Evolutionary conservation across 1,140 invertebrate genomes (phyloP), one percentile per base, ranked within the genome.

Genomic region (Bombyx mandarina): DNA sequence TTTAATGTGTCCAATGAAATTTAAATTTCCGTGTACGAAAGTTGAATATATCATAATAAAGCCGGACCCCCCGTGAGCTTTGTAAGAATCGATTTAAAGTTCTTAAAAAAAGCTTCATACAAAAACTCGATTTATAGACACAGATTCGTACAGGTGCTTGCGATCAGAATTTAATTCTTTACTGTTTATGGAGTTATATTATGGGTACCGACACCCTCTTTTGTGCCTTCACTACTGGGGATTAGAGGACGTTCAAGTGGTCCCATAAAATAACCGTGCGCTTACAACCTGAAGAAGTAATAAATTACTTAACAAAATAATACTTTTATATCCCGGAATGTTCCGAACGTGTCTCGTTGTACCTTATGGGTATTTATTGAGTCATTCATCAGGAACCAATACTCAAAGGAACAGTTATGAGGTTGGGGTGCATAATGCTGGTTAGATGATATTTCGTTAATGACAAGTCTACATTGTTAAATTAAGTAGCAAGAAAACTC

Each of bases 221-320:
- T 85, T 79, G 75, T 81, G 60, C 71, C 72, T 69, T 72, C 77
- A 79, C 75, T 72, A 71, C 73, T 61, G 60, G 75, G 75, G 8
- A 79, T 84, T 82, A 83, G 82, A 71, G 71, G 81, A 72, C 75
- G 69, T 77, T 83, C 80, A 82, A 84, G 78, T 79, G 74, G 69
- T 65, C 54, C 72, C 73, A 79, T 82, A 84, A 86, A 86, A 79
- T 77, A 79, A 78, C 71, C 63, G 75, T 73, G 70, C 73, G 73
- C 59, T 75, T 73, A 66, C 67, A 80, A 82, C 78, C 78, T 79
- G 75, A 79, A 78, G 73, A 82, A 75, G 78, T 83, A 83, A 86
- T 86, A 86, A 84, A 86, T 86, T 86, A 84, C 75, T 82, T 82
- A 76, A 83, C 75, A 78, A 78, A 77, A 84, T 86, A 84, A 86